phyloP scores from a whole-genome alignment of 2,797 vertebrate species.

The Bovichtus variegatus region DNA sequence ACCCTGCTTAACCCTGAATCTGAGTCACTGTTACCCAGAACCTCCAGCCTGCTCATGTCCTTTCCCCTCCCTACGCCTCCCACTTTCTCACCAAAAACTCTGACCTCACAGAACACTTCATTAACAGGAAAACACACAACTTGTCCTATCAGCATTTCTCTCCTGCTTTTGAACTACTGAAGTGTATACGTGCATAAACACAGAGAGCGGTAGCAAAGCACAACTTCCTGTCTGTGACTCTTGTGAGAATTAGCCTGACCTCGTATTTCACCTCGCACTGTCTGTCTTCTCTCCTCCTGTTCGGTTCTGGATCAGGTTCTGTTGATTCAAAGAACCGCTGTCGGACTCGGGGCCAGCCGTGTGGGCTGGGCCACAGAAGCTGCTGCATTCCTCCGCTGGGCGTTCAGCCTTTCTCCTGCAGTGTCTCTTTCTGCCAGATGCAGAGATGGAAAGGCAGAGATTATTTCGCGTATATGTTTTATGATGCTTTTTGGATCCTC shows the following conservation, averaged over 20 bases:
- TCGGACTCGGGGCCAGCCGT: slow-evolving; percentile 61
- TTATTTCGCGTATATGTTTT: slow-evolving; percentile 34
- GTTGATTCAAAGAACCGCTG: slow-evolving; percentile 74
- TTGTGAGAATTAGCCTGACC: slow-evolving; percentile 66
- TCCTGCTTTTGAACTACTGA: slow-evolving; percentile 20
- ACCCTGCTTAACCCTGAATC: slow-evolving; percentile 36
- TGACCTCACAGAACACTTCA: slow-evolving; percentile 52
- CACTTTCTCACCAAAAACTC: slow-evolving; percentile 57
- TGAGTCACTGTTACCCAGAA: slow-evolving; percentile 55
- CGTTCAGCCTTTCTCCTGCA: slow-evolving; percentile 62
- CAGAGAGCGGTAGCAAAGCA: slow-evolving; percentile 36
- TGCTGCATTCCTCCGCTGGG: slow-evolving; percentile 80
- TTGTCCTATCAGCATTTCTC: slow-evolving; percentile 61
- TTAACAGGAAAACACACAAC: slow-evolving; percentile 57
- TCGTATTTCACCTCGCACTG: slow-evolving; percentile 60
- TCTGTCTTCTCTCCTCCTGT: slow-evolving; percentile 62
- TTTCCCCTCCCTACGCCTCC: slow-evolving; percentile 18
- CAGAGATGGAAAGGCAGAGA: slow-evolving; percentile 47
- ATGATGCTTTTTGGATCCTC: slow-evolving; percentile 4
- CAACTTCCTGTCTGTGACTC: slow-evolving; percentile 52
- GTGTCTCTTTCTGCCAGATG: slow-evolving; percentile 53
- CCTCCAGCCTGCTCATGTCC: slow-evolving; percentile 53
- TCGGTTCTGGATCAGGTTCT: slow-evolving; percentile 74
- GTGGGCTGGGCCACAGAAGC: slow-evolving; percentile 74
- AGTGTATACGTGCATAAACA: slow-evolving; percentile 21